Evolutionary conservation across 2,888 invertebrate genomes (phyloP).

Genomic region (Lepidonotus clava): DNA sequence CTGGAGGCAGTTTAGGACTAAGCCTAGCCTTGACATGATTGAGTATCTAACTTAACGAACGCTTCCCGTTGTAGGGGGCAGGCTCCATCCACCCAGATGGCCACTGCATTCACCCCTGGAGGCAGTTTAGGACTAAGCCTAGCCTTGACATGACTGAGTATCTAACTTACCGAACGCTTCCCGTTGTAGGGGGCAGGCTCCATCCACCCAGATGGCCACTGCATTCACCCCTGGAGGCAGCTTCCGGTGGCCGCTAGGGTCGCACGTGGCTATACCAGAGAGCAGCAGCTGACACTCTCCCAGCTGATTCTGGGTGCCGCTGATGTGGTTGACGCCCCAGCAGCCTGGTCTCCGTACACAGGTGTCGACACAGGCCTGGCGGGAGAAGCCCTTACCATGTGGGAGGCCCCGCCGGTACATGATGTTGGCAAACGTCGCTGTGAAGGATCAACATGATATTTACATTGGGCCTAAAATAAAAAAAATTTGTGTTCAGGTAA

Average conservation of each 20-base stretch:
- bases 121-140: no score
- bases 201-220: neutral
- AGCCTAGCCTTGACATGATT: no score
- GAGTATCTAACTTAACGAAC: conserved; percentile 30
- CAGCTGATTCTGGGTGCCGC: neutral
- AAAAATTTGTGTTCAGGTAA: no score
- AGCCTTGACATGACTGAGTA: no score
- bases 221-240: neutral
- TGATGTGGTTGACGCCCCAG: conserved; percentile 36
- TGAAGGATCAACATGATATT: neutral
- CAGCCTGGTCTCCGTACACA: neutral
- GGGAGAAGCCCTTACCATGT: neutral
- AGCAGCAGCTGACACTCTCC: conserved; percentile 42
- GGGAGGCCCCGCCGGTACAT: conserved; percentile 2
- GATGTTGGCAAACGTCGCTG: conserved; percentile 25
- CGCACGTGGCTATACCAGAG: neutral
- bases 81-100: neutral
- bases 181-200: neutral
- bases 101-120: neutral
- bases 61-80: conserved; percentile 7
- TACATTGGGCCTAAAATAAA: no score
- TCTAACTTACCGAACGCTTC: conserved; percentile 29
- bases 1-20: no score
- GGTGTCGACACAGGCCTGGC: neutral
- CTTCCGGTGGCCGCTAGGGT: neutral